Base-by-base conservation (phyloP, 1,140 invertebrate genomes). In the Caerostris extrusa region DNA sequence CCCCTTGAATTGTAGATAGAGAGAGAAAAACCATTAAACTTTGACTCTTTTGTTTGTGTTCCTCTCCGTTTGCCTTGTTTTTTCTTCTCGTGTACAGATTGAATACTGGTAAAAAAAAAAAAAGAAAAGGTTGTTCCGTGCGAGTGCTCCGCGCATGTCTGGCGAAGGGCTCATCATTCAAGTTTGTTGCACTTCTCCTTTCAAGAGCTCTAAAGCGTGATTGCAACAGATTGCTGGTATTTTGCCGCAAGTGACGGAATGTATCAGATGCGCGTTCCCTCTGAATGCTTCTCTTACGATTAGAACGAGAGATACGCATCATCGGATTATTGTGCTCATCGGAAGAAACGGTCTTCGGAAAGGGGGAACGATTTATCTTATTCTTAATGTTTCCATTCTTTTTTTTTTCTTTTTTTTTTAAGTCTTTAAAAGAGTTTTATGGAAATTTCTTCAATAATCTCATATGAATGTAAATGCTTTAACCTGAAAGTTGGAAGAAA, bases 161-260 rank as follows among this genome's bases (percentile, higher is more conserved):
- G 69, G 69, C 19, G 19, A 71, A 71, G 19, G 14, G 85, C 12
- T 12, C 10, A 7, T 50, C 55, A 8, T 34, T 53, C 69, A 82
- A 91, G 89, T 91, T 91, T 91, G 89, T 91, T 91, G 89, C 89
- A 91, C 89, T 91, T 91, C 19, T 82, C n/a, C 89, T 91, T 91
- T 91, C 89, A n/a, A 69, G 87, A 71, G 69, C 14, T 91, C 19
- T 12, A 53, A 64, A 64, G 86, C 86, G 82, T 85, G 82, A 85
- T 85, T 7, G 55, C 12, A 58, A 58, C 55, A 56, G 82, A 85
- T 85, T 19, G 82, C 55, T n/a, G 82, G 82, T 58, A 85, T 55
- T 85, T 85, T 85, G 82, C 82, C 82, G 82, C 82, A 17, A 85
- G 82, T 85, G 55, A 58, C 56, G 7, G 82, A 85, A 85, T 85